Percentiles rank a stretch among this genome's conserved stretches.
phyloP scores from a whole-genome alignment of 2,113 vertebrate genomes.

The Haplotaxodon microlepis region DNA sequence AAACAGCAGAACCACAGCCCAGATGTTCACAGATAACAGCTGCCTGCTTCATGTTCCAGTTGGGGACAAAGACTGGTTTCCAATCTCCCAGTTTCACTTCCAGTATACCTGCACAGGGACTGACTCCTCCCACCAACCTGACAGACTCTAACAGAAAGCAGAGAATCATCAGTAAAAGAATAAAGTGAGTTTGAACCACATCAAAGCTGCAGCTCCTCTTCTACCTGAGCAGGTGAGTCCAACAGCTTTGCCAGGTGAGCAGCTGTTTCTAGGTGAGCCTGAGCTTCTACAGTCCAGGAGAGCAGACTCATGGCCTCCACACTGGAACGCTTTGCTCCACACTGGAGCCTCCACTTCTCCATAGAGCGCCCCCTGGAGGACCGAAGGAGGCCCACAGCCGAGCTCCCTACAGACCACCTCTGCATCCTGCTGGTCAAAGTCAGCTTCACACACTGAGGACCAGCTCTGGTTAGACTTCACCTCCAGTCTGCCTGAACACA shows the following conservation, averaged over 20 bases:
- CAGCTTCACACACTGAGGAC: no score
- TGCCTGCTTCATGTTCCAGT: background rate
- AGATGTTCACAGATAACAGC: background rate
- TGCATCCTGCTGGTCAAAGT: no score
- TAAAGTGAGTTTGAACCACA: background rate
- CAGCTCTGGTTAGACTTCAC: no score
- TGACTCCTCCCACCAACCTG: background rate
- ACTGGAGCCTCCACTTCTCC: no score
- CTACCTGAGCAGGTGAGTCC: background rate
- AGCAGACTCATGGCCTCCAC: no score
- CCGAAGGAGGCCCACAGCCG: no score
- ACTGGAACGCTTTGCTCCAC: no score
- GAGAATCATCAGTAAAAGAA: background rate
- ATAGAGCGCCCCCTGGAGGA: no score
- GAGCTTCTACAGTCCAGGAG: no score
- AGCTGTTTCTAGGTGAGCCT: background rate
- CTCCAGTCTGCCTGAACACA: no score
- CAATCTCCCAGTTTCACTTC: background rate
- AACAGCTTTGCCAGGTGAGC: background rate
- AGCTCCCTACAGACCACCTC: no score
- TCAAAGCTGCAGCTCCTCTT: background rate
- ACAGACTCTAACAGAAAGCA: background rate
- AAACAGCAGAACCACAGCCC: background rate
- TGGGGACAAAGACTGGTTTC: background rate
- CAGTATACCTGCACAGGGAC: background rate